Evolutionary conservation across 2,113 vertebrate species (phyloP).

Genomic region (Trinectes maculatus): DNA sequence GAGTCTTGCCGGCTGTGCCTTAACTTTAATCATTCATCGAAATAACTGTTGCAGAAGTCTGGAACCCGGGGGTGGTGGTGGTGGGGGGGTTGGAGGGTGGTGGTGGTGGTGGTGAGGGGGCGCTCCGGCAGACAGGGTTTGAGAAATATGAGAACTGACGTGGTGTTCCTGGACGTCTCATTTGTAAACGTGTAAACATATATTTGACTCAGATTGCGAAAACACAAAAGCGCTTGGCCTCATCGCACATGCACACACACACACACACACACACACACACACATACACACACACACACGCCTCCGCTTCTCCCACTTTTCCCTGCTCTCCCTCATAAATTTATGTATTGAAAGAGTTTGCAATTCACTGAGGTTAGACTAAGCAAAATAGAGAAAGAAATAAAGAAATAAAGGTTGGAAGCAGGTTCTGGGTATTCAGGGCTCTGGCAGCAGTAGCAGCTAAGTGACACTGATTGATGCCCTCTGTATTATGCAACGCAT

Average conservation of each 20-base stretch:
- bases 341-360: constrained; percentile 76
- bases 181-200: constrained; percentile 76
- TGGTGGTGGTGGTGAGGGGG: too few species aligned
- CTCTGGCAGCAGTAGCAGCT: constrained; percentile 64
- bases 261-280: not conserved
- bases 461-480: constrained; percentile 88
- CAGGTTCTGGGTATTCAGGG: constrained; percentile 29
- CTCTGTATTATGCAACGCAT: constrained; percentile 73
- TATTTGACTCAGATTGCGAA: constrained; percentile 70
- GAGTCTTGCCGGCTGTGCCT: constrained; percentile 77
- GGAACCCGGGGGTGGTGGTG: too few species aligned
- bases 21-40: constrained; percentile 87
- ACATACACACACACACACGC: not conserved
- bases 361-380: constrained; percentile 68
- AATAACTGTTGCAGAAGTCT: constrained; percentile 80
- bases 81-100: too few species aligned
- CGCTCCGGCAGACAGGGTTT: constrained; percentile 52
- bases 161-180: constrained; percentile 75
- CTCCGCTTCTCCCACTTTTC: not conserved
- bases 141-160: constrained; percentile 76
- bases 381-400: too few species aligned
- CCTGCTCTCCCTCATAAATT: constrained; percentile 51
- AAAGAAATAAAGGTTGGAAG: constrained; percentile 37
- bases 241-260: constrained; percentile 15
- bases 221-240: constrained; percentile 45